Conservation (phyloP, 2,888 invertebrate species). For the Apotomis turbidana region DNA sequence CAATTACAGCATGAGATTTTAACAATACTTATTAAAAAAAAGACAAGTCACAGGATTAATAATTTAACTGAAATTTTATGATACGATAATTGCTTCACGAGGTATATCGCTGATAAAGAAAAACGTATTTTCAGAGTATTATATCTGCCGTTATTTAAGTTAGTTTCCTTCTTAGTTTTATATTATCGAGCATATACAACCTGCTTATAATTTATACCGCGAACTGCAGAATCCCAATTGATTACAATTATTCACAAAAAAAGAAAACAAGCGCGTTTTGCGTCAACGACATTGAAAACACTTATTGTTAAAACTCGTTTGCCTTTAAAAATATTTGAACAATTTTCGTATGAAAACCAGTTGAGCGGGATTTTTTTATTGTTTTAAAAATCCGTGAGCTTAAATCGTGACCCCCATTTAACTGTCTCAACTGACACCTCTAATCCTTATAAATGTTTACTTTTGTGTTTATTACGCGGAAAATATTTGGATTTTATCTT, state of each 20-base stretch:
- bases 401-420: conserved; percentile 40
- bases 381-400: conserved; percentile 38
- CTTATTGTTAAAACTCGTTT: conserved; percentile 42
- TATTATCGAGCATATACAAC: too few relatives aligned
- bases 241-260: conserved; percentile 25
- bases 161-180: neutral
- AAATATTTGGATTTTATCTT: neutral
- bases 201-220: neutral
- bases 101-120: too few relatives aligned
- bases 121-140: too few relatives aligned
- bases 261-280: conserved; percentile 29
- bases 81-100: too few relatives aligned
- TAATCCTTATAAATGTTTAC: conserved; percentile 36
- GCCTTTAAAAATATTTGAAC: conserved; percentile 42
- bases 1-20: too few relatives aligned
- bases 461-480: conserved; percentile 11
- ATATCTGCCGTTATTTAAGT: too few relatives aligned
- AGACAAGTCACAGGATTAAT: too few relatives aligned
- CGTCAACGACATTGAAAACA: conserved; percentile 41
- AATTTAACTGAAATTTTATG: too few relatives aligned
- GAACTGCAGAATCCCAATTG: conserved; percentile 10
- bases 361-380: conserved; percentile 35
- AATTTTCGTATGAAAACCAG: conserved; percentile 39
- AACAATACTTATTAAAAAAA: too few relatives aligned
- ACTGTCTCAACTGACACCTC: conserved; percentile 29